These are phyloP conservation scores for Scelioninae gen. 1 DNA, from an alignment of 2,888 invertebrate genomes.

Conservation along the genomic window DNA sequence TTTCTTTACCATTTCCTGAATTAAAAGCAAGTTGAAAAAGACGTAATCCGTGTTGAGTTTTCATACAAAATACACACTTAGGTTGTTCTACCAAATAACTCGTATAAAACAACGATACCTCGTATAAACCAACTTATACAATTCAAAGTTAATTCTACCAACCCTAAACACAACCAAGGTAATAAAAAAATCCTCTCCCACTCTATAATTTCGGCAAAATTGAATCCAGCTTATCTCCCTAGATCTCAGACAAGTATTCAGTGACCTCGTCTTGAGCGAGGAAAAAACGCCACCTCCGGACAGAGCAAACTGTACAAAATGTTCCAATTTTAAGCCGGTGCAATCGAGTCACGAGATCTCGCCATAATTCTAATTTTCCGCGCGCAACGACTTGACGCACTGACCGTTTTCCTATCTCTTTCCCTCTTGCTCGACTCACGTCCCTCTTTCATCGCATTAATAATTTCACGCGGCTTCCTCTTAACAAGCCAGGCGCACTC, in stretches of 20 bases:
- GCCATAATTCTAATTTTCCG: conserved; percentile 56
- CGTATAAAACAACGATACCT: no score
- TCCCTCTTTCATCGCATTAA: conserved; percentile 30
- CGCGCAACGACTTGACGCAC: conserved; percentile 11
- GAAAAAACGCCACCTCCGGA: conserved; percentile 7
- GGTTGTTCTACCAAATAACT: no score
- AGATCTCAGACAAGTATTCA: conserved; percentile 12
- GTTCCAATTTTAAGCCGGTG: conserved; percentile 48
- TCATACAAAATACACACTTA: no score
- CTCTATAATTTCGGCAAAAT: conserved; percentile 47
- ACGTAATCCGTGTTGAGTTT: no score
- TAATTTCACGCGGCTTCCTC: conserved; percentile 47
- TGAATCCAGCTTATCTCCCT: conserved; percentile 36
- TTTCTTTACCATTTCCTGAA: no score
- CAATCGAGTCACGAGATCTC: conserved; percentile 65
- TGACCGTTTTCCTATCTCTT: no score
- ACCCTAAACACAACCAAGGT: conserved; percentile 1
- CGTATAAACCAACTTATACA: no score
- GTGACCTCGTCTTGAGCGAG: conserved; percentile 6
- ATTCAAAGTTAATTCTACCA: not conserved
- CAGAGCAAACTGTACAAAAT: conserved; percentile 48
- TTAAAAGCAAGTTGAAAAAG: no score
- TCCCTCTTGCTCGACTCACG: not conserved
- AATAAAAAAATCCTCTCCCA: conserved; percentile 7
- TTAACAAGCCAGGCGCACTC: conserved; percentile 57